These are phyloP conservation scores for Limosa lapponica DNA, from an alignment of 2,797 vertebrate genomes.

Conservation along the genomic window DNA sequence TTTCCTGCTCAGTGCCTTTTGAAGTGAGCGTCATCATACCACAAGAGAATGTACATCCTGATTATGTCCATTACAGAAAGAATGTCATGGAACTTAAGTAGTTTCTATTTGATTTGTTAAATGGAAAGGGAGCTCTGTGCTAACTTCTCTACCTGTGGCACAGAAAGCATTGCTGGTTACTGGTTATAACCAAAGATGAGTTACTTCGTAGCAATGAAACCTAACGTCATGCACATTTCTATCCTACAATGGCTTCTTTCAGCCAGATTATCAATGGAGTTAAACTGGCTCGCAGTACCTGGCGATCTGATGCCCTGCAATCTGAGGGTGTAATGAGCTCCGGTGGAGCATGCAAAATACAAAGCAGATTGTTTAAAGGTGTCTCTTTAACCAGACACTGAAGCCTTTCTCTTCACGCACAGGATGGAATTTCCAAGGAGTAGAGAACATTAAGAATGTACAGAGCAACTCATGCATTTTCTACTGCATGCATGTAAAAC, in stretches of 20 bases:
- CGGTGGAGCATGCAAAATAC: not conserved
- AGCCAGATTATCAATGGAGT: not conserved
- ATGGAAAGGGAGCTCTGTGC: not conserved
- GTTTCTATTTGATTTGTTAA: not conserved
- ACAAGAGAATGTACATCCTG: not conserved
- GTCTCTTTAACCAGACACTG: not conserved
- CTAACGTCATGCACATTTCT: not conserved
- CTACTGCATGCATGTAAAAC: not conserved
- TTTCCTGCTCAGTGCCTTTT: not conserved
- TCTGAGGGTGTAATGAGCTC: not conserved
- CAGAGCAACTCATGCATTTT: not conserved
- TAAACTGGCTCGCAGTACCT: not conserved
- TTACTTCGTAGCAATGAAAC: not conserved
- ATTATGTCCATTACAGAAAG: not conserved
- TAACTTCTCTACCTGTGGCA: not conserved
- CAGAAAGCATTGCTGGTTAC: not conserved
- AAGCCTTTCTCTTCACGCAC: not conserved
- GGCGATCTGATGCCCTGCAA: not conserved
- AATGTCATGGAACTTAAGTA: not conserved
- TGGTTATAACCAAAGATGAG: not conserved
- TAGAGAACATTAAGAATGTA: not conserved
- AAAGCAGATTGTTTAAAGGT: not conserved
- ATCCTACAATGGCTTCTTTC: fast-evolving
- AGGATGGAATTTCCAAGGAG: not conserved
- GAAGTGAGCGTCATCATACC: not conserved